phyloP scores from a whole-genome alignment of 2,797 vertebrate species.

The Adrianichthys oophorus region DNA sequence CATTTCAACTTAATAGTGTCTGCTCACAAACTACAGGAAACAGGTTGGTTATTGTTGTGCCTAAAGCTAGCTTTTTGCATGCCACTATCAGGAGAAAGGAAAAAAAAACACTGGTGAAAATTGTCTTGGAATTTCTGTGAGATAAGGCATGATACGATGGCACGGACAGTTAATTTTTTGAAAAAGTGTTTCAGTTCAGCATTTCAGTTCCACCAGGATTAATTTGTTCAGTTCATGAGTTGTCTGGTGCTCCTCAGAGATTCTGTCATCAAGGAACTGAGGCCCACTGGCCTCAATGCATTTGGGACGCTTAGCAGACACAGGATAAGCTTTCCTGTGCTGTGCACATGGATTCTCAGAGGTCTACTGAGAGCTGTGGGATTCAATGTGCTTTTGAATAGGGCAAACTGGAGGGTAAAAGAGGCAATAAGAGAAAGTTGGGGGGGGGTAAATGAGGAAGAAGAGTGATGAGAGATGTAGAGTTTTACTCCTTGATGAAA shows the following conservation, averaged over 20 bases:
- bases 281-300: constrained; percentile 53
- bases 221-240: constrained; percentile 36
- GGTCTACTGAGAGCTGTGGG: constrained; percentile 57
- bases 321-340: constrained; percentile 47
- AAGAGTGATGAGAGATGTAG: constrained; percentile 29
- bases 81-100: background rate
- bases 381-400: constrained; percentile 34
- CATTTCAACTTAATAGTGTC: background rate
- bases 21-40: background rate
- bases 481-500: constrained; percentile 49
- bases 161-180: constrained; percentile 13
- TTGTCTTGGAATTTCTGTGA: background rate
- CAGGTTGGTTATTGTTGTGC: background rate
- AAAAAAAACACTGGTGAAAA: too few relatives aligned
- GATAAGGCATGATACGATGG: constrained; percentile 11
- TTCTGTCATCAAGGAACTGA: constrained; percentile 46
- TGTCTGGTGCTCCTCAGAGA: constrained; percentile 53
- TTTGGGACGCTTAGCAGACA: constrained; percentile 42
- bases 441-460: constrained; percentile 30
- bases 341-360: constrained; percentile 46
- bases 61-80: background rate
- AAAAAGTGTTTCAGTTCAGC: constrained; percentile 22
- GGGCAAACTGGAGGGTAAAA: constrained; percentile 59
- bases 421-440: constrained; percentile 65
- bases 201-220: constrained; percentile 44